A percentile compares a stretch with the other conserved stretches of the same genome.
Conservation (phyloP, 2,888 invertebrate species). For the Nysson spinosus region DNA sequence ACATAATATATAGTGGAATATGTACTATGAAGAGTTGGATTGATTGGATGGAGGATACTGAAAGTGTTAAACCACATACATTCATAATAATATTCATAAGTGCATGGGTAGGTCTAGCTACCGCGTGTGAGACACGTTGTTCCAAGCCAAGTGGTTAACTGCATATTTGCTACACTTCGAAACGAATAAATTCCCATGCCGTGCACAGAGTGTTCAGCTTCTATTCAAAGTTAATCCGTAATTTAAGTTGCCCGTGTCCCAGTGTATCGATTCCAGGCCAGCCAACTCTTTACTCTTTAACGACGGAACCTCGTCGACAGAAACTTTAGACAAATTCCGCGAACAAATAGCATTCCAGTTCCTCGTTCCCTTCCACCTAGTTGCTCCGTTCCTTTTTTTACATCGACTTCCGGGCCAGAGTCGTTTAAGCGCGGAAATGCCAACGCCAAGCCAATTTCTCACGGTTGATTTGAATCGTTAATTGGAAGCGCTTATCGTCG, state of each 20-base stretch:
- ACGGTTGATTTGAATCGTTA: conserved; percentile 57
- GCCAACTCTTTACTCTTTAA: conserved; percentile 12
- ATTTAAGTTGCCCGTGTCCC: conserved; percentile 49
- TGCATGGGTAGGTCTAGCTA: background rate
- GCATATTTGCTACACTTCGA: conserved; percentile 11
- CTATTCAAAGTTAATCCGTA: conserved; percentile 54
- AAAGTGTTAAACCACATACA: no score
- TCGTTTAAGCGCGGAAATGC: conserved; percentile 14
- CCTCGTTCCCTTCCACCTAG: background rate
- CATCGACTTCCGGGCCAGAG: background rate
- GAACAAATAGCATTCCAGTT: conserved; percentile 17
- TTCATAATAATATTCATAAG: background rate
- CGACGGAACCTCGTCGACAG: no score
- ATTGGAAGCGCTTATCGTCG: conserved; percentile 58
- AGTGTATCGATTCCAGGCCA: conserved; percentile 33
- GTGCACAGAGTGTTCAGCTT: conserved; percentile 21
- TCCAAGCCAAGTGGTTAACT: conserved; percentile 2
- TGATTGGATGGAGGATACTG: no score
- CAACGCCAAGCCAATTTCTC: conserved; percentile 44
- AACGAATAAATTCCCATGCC: conserved; percentile 26
- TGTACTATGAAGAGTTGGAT: no score
- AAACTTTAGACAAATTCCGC: conserved; percentile 24
- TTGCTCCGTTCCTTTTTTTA: background rate
- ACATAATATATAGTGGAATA: no score
- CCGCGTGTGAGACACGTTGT: conserved; percentile 8